Base-by-base conservation (phyloP, 2,888 invertebrate genomes). In the Drosophila tanythrix region DNA sequence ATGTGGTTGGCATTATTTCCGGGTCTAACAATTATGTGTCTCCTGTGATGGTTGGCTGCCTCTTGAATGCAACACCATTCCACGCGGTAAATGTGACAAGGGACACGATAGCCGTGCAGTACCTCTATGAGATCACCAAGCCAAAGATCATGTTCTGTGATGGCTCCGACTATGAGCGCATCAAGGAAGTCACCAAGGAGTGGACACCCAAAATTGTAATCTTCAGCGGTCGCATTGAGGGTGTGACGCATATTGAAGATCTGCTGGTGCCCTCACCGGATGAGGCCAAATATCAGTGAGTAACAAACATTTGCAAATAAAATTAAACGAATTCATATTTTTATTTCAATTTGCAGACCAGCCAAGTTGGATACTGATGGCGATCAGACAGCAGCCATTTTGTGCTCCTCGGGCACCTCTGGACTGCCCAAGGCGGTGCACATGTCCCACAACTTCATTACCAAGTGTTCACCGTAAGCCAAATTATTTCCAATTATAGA, bases 101-200 rank as follows among this genome's bases (percentile, higher is more conserved):
- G 1, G 86, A 83, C n/a, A 63, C 69, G 3, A 35, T 46, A 13
- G 43, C 76, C 0, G 56, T 83, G 33, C 63, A 31, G 74, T 64
- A 50, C 29, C 76, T 87, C 0, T 88, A 48, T 13, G 35, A 21
- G 2, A 51, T 72, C 8, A 86, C 88, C 7, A 83, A 79, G 58
- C 90, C 90, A 21, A 84, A 83, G 72, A 55, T 90, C 33, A 79
- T 91, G 58, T 90, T 90, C 51, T 90, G 91, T 53, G 90, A 90
- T 64, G 74, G 51, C 2, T 31, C 56, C 0, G 72, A 73, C 58
- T 88, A 84, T 46, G 75, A 76, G 35, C 69, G 75, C 31, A 81
- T 89, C 15, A 81, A 80, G 59, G 67, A 78, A 13, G 57, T 79
- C 31, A 59, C 86, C 13, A 61, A 80, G 10, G 82, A 79, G 27